Evolutionary conservation across 2,113 vertebrate genomes (phyloP), one percentile per base, ranked within the genome.

Genomic region (Ondatra zibethicus): DNA sequence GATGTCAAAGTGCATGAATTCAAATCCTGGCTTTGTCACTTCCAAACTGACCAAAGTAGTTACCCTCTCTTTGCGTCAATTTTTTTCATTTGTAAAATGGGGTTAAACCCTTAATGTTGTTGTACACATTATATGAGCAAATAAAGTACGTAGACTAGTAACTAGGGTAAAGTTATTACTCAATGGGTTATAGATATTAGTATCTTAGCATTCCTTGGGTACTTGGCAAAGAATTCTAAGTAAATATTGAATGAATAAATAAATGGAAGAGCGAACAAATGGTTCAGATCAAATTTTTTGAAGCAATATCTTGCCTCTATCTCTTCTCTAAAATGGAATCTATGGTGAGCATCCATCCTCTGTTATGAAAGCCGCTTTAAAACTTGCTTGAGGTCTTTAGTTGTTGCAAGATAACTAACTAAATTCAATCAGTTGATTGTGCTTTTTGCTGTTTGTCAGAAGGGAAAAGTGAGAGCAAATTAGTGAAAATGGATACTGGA

Each of bases 281-380:
- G n/a, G 16, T 33, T 81, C 21, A 66, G 50, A 36, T 17, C 39
- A 92, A 85, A 85, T 45, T 13, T 88, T 76, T 92, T 86, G 39
- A 91, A 50, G 63, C 66, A 1, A 6, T 78, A 27, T 66, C 21
- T 78, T 93, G 29, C 31, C 47, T 84, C 65, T 55, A n/a, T 91
- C 33, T 75, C 55, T 52, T 93, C 85, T 93, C 50, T 93, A 85
- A 92, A 94, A 65, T 77, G 42, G 93, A 76, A 92, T 85, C 25
- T 5, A 84, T 70, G 36, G 58, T 88, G 82, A 96, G 27, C 78
- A 93, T 92, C 29, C 90, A 94, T 42, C 33, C 42, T 12, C 39
- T 91, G 42, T 93, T 84, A 84, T 17, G 96, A 97, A 96, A 94
- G 50, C 55, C 80, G 58, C 33, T 89, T 96, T 72, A 72, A 50